Evolutionary conservation across 2,888 invertebrate species (phyloP).

Genomic region (Ophion costatus): DNA sequence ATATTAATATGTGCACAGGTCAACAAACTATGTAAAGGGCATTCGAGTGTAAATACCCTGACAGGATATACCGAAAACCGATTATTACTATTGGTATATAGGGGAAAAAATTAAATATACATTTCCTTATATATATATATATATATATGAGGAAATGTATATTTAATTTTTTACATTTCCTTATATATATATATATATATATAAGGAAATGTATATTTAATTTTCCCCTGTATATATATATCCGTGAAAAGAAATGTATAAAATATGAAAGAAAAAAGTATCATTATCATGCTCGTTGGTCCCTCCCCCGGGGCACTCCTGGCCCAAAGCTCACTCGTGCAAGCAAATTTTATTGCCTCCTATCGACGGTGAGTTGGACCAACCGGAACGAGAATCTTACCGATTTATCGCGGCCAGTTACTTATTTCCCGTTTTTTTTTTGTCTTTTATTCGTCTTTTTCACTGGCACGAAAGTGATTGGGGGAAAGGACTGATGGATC

Average conservation of each 20-base stretch:
- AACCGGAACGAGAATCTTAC: conserved; percentile 58
- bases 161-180: too few relatives aligned
- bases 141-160: too few relatives aligned
- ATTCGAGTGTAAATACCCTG: too few relatives aligned
- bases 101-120: background rate
- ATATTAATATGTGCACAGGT: too few relatives aligned
- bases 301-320: conserved; percentile 39
- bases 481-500: conserved; percentile 30
- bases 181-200: too few relatives aligned
- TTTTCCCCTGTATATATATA: background rate
- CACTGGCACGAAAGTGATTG: background rate
- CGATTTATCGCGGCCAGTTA: conserved; percentile 37
- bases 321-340: conserved; percentile 31
- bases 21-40: too few relatives aligned
- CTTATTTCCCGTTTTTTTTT: conserved; percentile 21
- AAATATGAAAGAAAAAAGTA: conserved; percentile 32
- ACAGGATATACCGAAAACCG: too few relatives aligned
- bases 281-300: conserved; percentile 52
- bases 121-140: background rate
- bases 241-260: conserved; percentile 11
- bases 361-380: conserved; percentile 27
- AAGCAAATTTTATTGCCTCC: conserved; percentile 53
- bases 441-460: conserved; percentile 21
- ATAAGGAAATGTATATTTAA: too few relatives aligned
- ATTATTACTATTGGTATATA: background rate